A percentile compares a stretch with the other conserved stretches of the same genome.
These are phyloP conservation scores for Melolontha melolontha DNA, from an alignment of 2,888 invertebrate genomes.

Conservation along the genomic window DNA sequence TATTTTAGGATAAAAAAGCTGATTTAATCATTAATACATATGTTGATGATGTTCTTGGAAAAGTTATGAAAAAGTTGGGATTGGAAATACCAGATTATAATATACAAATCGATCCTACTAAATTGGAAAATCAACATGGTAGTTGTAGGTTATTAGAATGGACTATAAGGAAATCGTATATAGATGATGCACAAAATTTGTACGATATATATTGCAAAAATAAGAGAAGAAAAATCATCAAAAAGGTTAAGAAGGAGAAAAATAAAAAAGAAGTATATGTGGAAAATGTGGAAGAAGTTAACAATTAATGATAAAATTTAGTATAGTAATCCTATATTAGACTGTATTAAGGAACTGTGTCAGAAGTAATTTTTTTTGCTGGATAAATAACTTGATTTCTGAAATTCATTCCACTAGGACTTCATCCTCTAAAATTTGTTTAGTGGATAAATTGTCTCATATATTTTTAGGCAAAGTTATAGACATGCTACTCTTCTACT, in stretches of 20 bases:
- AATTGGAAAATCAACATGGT: conserved; percentile 63
- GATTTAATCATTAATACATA: conserved; percentile 89
- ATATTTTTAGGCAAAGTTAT: no score
- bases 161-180: conserved; percentile 75
- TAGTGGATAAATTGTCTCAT: no score
- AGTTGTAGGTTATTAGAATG: conserved; percentile 72
- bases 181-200: conserved; percentile 72
- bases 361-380: no score
- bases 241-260: conserved; percentile 48
- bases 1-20: conserved; percentile 85
- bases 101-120: conserved; percentile 75
- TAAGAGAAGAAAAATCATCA: conserved; percentile 54
- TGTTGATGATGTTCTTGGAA: conserved; percentile 85
- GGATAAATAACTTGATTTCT: no score
- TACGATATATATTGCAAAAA: conserved; percentile 69
- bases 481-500: no score
- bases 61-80: conserved; percentile 79
- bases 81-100: conserved; percentile 81
- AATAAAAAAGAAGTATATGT: conserved; percentile 41
- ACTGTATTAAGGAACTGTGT: no score
- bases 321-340: no score
- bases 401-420: no score
- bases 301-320: no score
- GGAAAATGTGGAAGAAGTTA: no score
- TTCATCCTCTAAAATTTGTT: no score